Conservation (phyloP, 2,888 invertebrate species). For the Polydrusus cervinus region DNA sequence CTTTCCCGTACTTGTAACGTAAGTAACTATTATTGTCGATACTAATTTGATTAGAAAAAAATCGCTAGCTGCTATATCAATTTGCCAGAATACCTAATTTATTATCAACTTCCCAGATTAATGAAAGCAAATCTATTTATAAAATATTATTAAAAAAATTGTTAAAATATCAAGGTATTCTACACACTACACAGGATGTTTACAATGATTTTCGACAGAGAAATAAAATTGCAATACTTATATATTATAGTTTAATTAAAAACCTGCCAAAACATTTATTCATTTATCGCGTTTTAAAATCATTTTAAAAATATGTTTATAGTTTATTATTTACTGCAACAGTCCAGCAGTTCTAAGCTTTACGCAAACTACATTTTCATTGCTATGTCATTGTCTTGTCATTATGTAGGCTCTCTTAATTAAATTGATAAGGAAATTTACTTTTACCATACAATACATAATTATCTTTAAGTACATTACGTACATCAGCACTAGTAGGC, state of each 20-base stretch:
- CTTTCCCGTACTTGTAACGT: too few species aligned
- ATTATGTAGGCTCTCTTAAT: too few species aligned
- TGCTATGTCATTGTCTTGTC: too few species aligned
- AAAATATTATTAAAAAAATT: background rate
- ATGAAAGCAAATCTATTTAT: background rate
- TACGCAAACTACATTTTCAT: too few species aligned
- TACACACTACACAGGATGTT: conserved; percentile 3
- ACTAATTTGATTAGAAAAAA: too few species aligned
- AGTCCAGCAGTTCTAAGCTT: too few species aligned
- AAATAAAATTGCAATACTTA: background rate
- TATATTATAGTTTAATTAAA: background rate
- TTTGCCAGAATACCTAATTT: background rate
- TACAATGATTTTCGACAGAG: background rate
- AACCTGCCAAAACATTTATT: background rate
- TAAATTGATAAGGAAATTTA: too few species aligned
- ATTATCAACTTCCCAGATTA: background rate
- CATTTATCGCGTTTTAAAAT: background rate
- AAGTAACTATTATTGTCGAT: too few species aligned
- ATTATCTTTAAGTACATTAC: too few species aligned
- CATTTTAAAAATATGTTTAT: background rate
- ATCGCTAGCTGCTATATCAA: background rate
- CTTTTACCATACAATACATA: too few species aligned
- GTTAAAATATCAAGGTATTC: conserved; percentile 1
- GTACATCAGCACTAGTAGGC: too few species aligned
- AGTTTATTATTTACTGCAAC: background rate